These are phyloP conservation scores for Papilio gigon DNA, from an alignment of 2,888 invertebrate species.

Conservation along the genomic window DNA sequence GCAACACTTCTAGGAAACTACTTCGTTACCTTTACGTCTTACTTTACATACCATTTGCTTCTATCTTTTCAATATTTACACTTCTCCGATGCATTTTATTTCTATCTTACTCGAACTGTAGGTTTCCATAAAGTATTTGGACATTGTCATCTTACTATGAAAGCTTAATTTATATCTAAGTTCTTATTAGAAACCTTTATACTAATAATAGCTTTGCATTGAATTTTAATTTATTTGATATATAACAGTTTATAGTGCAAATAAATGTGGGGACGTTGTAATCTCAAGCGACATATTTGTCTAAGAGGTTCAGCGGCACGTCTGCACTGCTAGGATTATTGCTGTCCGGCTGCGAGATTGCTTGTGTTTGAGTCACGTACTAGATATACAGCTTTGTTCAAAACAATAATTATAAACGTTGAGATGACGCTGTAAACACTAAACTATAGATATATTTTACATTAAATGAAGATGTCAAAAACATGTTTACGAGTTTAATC, in stretches of 20 bases:
- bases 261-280: conserved; percentile 9
- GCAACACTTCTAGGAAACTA: conserved; percentile 35
- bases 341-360: conserved; percentile 48
- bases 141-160: too few relatives aligned
- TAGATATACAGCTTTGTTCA: conserved; percentile 46
- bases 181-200: too few relatives aligned
- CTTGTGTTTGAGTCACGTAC: conserved; percentile 57
- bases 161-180: too few relatives aligned
- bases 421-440: conserved; percentile 10
- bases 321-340: conserved; percentile 48
- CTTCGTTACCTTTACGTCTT: conserved; percentile 31
- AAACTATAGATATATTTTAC: background rate
- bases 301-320: conserved; percentile 24
- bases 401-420: conserved; percentile 40
- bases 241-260: background rate
- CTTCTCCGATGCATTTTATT: background rate
- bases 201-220: too few relatives aligned
- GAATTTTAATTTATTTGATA: too few relatives aligned
- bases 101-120: background rate
- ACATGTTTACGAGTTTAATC: too few relatives aligned
- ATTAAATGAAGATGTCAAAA: background rate
- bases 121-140: too few relatives aligned
- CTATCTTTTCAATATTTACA: conserved; percentile 1
- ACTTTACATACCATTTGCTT: conserved; percentile 12
- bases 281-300: conserved; percentile 22